Conservation (phyloP, 2,113 vertebrate genomes). For the Alouatta palliata region DNA sequence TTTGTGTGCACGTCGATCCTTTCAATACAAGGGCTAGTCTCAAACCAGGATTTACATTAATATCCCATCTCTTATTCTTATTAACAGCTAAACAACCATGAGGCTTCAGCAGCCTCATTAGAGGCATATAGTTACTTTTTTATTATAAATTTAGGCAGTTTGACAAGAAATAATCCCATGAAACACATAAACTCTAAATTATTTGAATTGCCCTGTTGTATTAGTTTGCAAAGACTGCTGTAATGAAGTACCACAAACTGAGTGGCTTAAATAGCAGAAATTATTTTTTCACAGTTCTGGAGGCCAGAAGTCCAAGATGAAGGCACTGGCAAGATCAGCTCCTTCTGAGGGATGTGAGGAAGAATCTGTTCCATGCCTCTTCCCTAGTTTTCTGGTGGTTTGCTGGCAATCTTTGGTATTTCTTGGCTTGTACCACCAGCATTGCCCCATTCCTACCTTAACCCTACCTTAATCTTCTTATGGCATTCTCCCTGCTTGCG, state of each 20-base stretch:
- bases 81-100: not conserved
- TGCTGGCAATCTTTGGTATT: not conserved
- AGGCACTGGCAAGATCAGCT: fast-evolving
- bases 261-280: not conserved
- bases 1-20: not conserved
- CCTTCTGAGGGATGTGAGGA: not conserved
- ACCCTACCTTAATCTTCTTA: not conserved
- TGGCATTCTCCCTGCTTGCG: too few species aligned
- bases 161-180: not conserved
- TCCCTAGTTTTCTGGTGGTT: too few species aligned
- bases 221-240: not conserved
- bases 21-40: not conserved
- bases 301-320: not conserved
- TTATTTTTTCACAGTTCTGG: not conserved
- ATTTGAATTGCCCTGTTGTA: not conserved
- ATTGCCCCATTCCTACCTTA: not conserved
- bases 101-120: not conserved
- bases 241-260: not conserved
- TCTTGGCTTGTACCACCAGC: not conserved
- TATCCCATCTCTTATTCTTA: not conserved
- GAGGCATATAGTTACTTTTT: not conserved
- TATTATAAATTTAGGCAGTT: not conserved
- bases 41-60: slow-evolving; percentile 47
- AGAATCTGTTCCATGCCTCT: not conserved
- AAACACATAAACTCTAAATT: not conserved